phyloP scores from a whole-genome alignment of 92 coral and sea anemone genomes.

The Phenganax marumi region DNA sequence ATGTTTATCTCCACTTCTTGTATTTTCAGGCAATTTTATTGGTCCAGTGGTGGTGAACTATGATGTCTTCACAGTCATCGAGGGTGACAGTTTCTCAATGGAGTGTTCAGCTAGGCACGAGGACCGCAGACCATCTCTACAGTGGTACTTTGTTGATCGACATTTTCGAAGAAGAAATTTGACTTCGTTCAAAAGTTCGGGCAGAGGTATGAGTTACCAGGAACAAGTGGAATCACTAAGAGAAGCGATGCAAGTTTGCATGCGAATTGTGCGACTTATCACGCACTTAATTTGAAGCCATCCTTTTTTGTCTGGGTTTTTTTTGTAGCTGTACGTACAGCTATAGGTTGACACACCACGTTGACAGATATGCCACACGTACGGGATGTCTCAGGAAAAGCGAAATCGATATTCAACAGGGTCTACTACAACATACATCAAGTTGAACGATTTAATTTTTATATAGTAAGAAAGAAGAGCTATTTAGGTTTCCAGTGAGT shows the following conservation, averaged over 20 bases:
- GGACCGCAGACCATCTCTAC: slow-evolving; percentile 17
- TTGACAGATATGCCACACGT: too few relatives aligned
- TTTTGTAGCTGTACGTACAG: too few relatives aligned
- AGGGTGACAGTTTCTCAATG: not conserved
- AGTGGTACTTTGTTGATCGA: slow-evolving; percentile 13
- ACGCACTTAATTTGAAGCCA: too few relatives aligned
- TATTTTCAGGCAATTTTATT: slow-evolving; percentile 13
- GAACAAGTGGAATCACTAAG: not conserved
- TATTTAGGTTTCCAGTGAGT: too few relatives aligned
- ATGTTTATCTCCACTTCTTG: not conserved
- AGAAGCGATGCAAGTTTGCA: not conserved
- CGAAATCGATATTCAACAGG: too few relatives aligned
- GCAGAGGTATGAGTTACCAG: slow-evolving; percentile 11
- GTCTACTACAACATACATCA: too few relatives aligned
- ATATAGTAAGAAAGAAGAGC: too few relatives aligned
- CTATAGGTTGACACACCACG: too few relatives aligned
- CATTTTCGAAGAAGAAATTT: not conserved
- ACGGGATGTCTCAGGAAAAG: too few relatives aligned
- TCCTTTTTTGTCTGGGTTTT: too few relatives aligned
- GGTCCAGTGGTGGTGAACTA: not conserved
- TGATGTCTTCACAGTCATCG: slow-evolving; percentile 16
- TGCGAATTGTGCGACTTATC: too few relatives aligned
- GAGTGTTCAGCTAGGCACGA: slow-evolving; percentile 29
- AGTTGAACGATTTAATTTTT: too few relatives aligned
- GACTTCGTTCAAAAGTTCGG: not conserved